phyloP scores from a whole-genome alignment of 2,797 vertebrate species.

The Microctenopoma lineatum region DNA sequence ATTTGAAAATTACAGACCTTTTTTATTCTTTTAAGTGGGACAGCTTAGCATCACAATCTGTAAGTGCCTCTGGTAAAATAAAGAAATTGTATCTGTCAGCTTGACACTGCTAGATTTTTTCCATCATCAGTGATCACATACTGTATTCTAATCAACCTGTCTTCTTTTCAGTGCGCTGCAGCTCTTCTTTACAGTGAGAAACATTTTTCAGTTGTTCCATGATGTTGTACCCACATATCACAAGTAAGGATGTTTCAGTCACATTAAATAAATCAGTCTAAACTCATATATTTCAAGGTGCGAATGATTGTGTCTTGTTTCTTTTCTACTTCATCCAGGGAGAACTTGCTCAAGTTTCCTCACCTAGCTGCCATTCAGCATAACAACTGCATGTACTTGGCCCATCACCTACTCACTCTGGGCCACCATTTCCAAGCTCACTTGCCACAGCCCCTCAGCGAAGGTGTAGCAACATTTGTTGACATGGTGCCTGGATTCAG shows the following conservation, averaged over 20 bases:
- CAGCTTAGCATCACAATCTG: no score
- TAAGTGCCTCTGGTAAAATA: neutral
- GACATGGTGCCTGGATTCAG: constrained; percentile 95
- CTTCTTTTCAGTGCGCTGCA: constrained; percentile 86
- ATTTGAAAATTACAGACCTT: no score
- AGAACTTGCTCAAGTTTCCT: constrained; percentile 95
- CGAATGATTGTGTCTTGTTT: neutral
- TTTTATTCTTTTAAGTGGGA: no score
- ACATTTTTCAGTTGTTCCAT: constrained; percentile 96
- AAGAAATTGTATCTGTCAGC: neutral
- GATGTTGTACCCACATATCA: constrained; percentile 98
- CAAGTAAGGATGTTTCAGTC: constrained; percentile 83
- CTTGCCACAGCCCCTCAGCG: constrained; percentile 83
- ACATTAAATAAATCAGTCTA: fast-evolving
- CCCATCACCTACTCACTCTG: constrained; percentile 94
- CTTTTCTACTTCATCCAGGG: constrained; percentile 76
- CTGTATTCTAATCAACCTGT: neutral
- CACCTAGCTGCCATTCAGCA: constrained; percentile 97
- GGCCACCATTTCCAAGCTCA: constrained; percentile 92
- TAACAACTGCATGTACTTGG: constrained; percentile 99
- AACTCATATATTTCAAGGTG: neutral
- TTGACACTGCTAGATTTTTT: no score
- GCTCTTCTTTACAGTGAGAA: constrained; percentile 94
- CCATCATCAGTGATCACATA: neutral
- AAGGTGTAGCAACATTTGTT: constrained; percentile 90